Percentiles rank a stretch among this genome's conserved stretches.
Evolutionary conservation across 2,888 invertebrate genomes (phyloP).

Genomic region (Drosophila anomalata): DNA sequence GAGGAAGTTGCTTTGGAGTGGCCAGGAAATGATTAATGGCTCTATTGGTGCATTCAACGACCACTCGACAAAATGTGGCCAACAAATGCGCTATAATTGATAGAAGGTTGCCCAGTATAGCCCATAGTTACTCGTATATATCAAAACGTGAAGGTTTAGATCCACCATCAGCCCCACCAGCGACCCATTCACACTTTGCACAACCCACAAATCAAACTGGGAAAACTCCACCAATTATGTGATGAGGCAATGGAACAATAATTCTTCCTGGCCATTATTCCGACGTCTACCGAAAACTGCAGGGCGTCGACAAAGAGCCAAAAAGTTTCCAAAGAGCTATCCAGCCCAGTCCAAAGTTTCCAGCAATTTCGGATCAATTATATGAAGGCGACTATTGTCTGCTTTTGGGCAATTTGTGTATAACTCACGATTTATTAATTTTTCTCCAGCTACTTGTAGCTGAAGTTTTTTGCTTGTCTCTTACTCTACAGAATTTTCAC

Average conservation of each 20-base stretch:
- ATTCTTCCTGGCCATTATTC: conserved; percentile 54
- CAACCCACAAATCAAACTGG: conserved; percentile 43
- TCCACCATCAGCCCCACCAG: conserved; percentile 24
- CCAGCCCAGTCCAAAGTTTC: conserved; percentile 48
- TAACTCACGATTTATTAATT: conserved; percentile 70
- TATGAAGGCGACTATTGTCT: conserved; percentile 50
- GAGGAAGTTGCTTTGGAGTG: conserved; percentile 54
- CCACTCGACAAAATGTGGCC: conserved; percentile 14
- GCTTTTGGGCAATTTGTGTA: conserved; percentile 44
- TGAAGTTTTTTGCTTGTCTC: neutral
- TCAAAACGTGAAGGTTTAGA: conserved; percentile 15
- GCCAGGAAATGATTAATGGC: conserved; percentile 67
- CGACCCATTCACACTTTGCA: conserved; percentile 33
- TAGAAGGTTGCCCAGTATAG: conserved; percentile 16
- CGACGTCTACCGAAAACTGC: conserved; percentile 41
- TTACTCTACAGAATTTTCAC: conserved; percentile 19
- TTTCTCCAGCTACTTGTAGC: neutral
- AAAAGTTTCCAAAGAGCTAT: conserved; percentile 61
- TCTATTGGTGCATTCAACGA: conserved; percentile 46
- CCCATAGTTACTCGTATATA: neutral
- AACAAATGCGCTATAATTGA: conserved; percentile 32
- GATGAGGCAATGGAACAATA: conserved; percentile 62
- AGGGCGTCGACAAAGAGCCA: conserved; percentile 56
- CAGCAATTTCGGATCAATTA: conserved; percentile 71
- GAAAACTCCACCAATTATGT: conserved; percentile 57